phyloP scores from a whole-genome alignment of 2,888 invertebrate genomes.

The Zootermopsis nevadensis region DNA sequence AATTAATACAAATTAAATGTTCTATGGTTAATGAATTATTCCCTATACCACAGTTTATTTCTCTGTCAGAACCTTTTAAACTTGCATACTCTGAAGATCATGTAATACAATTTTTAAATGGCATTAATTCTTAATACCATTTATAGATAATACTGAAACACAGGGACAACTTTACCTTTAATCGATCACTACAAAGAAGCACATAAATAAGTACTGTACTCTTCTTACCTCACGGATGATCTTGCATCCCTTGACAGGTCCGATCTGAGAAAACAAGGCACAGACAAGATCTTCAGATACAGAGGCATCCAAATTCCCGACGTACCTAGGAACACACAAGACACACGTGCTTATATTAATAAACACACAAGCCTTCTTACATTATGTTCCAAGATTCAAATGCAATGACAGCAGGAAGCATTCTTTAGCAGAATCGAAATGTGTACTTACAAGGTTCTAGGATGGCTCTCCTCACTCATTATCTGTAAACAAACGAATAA shows the following conservation, averaged over 20 bases:
- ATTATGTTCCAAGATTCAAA: neutral
- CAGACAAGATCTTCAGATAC: slow-evolving; percentile 69
- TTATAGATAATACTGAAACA: neutral
- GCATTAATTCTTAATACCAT: neutral
- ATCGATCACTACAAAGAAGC: neutral
- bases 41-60: too few species aligned
- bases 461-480: slow-evolving; percentile 45
- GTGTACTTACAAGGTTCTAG: slow-evolving; percentile 45
- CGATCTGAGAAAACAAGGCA: slow-evolving; percentile 71
- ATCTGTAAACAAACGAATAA: slow-evolving; percentile 28
- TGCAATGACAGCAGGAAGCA: slow-evolving; percentile 19
- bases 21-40: too few species aligned
- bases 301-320: slow-evolving; percentile 68
- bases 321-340: slow-evolving; percentile 61
- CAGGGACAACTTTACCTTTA: too few species aligned
- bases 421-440: neutral
- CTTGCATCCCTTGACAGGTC: slow-evolving; percentile 72
- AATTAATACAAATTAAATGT: too few species aligned
- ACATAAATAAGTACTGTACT: neutral
- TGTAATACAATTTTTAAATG: neutral
- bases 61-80: neutral
- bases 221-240: slow-evolving; percentile 69
- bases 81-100: neutral
- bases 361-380: neutral
- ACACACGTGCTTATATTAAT: neutral